Evolutionary conservation across 1,140 invertebrate genomes (phyloP).

Genomic region (Panulirus ornatus): DNA sequence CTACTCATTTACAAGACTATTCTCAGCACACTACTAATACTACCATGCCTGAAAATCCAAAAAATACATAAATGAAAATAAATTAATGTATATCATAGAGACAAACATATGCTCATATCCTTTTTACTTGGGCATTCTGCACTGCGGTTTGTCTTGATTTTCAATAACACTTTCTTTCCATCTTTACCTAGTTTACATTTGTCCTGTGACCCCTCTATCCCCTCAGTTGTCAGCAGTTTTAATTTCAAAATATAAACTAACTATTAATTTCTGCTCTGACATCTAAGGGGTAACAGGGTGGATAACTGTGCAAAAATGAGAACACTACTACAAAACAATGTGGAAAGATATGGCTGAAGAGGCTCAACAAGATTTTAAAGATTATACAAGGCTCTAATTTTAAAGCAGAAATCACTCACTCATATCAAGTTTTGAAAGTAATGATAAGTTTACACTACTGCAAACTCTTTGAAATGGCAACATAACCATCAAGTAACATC

Average conservation of each 20-base stretch:
- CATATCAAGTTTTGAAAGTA: neutral
- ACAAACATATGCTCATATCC: slow-evolving; percentile 2
- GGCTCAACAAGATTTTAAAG: neutral
- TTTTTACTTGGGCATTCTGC: neutral
- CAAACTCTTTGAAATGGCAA: neutral
- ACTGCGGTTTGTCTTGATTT: neutral
- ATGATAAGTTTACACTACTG: neutral
- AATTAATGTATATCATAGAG: neutral
- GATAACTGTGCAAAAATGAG: slow-evolving; percentile 15
- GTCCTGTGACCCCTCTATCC: neutral
- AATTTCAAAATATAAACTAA: neutral
- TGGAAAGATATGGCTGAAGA: slow-evolving; percentile 37
- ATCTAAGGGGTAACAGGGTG: slow-evolving; percentile 20
- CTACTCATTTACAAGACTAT: slow-evolving; percentile 65
- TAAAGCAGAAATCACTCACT: slow-evolving; percentile 38
- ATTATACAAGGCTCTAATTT: neutral
- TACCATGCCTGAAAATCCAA: slow-evolving; percentile 61
- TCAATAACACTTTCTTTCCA: neutral
- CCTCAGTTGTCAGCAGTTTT: neutral
- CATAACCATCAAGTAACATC: neutral
- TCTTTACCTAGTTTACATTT: neutral
- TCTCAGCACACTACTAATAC: slow-evolving; percentile 59
- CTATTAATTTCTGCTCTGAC: neutral
- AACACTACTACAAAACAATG: neutral
- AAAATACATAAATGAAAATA: slow-evolving; percentile 26